A percentile compares a stretch with the other conserved stretches of the same genome.
Conservation (phyloP, 1,140 invertebrate species). For the Drosophila tristis region DNA sequence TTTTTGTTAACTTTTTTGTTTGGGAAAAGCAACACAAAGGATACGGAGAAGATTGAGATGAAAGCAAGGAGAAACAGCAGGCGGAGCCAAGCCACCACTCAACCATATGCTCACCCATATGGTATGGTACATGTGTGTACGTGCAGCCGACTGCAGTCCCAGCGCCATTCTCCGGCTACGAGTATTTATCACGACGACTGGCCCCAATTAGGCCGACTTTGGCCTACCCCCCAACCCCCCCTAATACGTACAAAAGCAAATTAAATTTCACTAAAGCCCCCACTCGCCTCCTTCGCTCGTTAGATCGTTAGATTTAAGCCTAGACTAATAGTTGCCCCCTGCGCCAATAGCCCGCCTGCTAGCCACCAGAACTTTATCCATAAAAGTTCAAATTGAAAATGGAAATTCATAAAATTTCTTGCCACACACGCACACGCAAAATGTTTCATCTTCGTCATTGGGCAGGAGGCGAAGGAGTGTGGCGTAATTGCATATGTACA, state of each 20-base stretch:
- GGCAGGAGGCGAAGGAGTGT: conserved; percentile 31
- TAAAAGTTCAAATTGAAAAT: conserved; percentile 44
- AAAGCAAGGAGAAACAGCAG: conserved; percentile 18
- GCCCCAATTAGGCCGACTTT: conserved; percentile 57
- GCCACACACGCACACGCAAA: not conserved
- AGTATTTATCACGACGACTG: conserved; percentile 56
- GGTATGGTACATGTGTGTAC: conserved; percentile 27
- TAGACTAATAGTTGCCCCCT: conserved; percentile 59
- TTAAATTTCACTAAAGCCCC: conserved; percentile 67
- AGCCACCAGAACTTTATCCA: conserved; percentile 37
- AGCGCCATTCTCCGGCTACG: conserved; percentile 20
- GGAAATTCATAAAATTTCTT: conserved; percentile 31
- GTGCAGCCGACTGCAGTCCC: conserved; percentile 33
- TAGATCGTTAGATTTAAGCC: conserved; percentile 58
- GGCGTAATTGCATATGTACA: conserved; percentile 44
- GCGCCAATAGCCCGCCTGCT: too few relatives aligned
- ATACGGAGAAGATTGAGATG: conserved; percentile 16
- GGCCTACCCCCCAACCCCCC: conserved; percentile 23
- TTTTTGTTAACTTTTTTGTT: conserved; percentile 77
- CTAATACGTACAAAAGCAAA: conserved; percentile 71
- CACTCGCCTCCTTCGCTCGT: not conserved
- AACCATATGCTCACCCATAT: conserved; percentile 57
- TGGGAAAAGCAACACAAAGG: conserved; percentile 75
- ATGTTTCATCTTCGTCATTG: conserved; percentile 16
- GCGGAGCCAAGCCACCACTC: conserved; percentile 10